Percentiles rank a stretch among this genome's conserved stretches.
These are phyloP conservation scores for Aromia moschata DNA, from an alignment of 2,888 invertebrate genomes.

Conservation along the genomic window DNA sequence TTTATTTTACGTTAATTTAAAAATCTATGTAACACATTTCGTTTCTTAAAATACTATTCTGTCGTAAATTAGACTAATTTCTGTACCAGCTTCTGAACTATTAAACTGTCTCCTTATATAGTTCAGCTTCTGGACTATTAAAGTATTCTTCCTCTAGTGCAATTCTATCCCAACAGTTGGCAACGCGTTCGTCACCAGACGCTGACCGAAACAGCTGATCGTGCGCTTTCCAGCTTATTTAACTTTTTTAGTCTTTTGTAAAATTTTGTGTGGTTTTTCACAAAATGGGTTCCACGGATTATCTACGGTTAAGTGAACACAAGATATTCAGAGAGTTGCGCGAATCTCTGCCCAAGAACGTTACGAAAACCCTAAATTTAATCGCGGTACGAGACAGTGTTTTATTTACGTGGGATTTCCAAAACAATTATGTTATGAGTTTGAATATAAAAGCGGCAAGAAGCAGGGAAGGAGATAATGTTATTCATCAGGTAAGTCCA, in stretches of 20 bases:
- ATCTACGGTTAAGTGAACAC: slow-evolving; percentile 68
- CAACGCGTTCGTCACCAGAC: background rate
- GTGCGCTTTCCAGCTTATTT: background rate
- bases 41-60: no score
- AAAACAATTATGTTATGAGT: slow-evolving; percentile 71
- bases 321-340: slow-evolving; percentile 71
- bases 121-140: background rate
- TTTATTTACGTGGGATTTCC: slow-evolving; percentile 73
- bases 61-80: no score
- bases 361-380: slow-evolving; percentile 70
- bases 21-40: no score
- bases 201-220: slow-evolving; percentile 15
- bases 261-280: slow-evolving; percentile 1
- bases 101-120: no score
- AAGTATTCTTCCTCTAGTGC: background rate
- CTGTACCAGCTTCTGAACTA: background rate
- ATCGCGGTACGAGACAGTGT: slow-evolving; percentile 73
- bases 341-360: slow-evolving; percentile 66
- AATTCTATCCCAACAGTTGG: background rate
- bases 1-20: no score
- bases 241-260: no score
- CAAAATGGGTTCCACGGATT: slow-evolving; percentile 70
- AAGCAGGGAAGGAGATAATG: slow-evolving; percentile 62
- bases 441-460: slow-evolving; percentile 67
- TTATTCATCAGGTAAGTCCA: slow-evolving; percentile 72